Evolutionary conservation across 1,140 invertebrate genomes (phyloP).

Genomic region (Drosophila bipectinata): DNA sequence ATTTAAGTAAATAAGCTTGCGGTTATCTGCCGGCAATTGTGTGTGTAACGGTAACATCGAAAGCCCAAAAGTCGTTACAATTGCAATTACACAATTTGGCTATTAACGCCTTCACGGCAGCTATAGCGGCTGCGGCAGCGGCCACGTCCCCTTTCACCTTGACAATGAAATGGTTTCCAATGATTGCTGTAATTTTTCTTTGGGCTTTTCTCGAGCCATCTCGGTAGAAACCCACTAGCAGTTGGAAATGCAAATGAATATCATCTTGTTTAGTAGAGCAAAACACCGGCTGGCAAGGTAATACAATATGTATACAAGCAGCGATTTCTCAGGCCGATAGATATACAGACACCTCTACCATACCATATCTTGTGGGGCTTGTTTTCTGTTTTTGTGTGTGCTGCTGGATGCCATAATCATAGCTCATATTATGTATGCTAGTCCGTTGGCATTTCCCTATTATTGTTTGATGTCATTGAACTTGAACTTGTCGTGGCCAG

Average conservation of each 20-base stretch:
- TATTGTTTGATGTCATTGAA: constrained; percentile 79
- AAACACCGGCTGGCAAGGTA: constrained; percentile 53
- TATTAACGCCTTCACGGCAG: constrained; percentile 63
- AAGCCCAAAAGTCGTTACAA: constrained; percentile 38
- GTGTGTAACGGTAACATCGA: constrained; percentile 63
- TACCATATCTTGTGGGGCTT: background rate
- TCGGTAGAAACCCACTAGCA: constrained; percentile 10
- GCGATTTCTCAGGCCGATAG: constrained; percentile 70
- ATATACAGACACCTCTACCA: constrained; percentile 39
- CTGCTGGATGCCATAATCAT: constrained; percentile 40
- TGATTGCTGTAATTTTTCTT: constrained; percentile 70
- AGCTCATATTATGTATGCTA: constrained; percentile 51
- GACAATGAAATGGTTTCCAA: constrained; percentile 72
- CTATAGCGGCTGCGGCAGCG: background rate
- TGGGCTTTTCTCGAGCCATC: background rate
- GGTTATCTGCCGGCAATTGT: constrained; percentile 65
- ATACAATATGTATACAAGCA: constrained; percentile 49
- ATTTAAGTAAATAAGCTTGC: constrained; percentile 72
- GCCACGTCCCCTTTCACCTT: constrained; percentile 63
- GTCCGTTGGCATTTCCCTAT: constrained; percentile 52
- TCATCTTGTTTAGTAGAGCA: constrained; percentile 72
- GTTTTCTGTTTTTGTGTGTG: background rate
- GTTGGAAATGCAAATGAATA: constrained; percentile 70
- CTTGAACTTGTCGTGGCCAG: constrained; percentile 70
- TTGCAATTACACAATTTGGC: constrained; percentile 77